Conservation (phyloP, 1,140 invertebrate species). For the Drosophila nigromelanica region DNA sequence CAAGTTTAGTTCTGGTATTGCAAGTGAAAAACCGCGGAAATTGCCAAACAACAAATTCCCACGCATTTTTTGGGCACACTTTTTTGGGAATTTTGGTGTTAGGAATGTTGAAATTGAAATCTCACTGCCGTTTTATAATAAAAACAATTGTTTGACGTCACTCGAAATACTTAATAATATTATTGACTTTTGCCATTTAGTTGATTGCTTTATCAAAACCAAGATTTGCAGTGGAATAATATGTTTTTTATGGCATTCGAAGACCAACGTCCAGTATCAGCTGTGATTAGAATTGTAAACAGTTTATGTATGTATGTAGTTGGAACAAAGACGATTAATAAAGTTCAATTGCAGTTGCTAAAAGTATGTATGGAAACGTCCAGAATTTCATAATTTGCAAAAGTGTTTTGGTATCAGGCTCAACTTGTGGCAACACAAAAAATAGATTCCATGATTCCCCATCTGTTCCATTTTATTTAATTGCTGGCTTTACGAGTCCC, state of each 20-base stretch:
- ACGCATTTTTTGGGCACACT: not conserved
- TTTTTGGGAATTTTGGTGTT: not conserved
- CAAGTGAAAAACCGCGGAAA: not conserved
- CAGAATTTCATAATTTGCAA: slow-evolving; percentile 14
- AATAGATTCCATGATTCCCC: slow-evolving; percentile 4
- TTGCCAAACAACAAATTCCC: not conserved
- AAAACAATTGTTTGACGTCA: no score
- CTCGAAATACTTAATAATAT: no score
- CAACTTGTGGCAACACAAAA: no score
- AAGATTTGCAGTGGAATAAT: slow-evolving; percentile 1
- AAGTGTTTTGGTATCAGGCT: not conserved
- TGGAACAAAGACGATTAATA: slow-evolving; percentile 1
- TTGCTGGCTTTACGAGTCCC: slow-evolving; percentile 35
- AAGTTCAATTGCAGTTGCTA: slow-evolving; percentile 3
- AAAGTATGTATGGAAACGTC: not conserved
- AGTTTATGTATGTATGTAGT: slow-evolving; percentile 6
- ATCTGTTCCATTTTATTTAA: slow-evolving; percentile 2
- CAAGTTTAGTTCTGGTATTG: no score
- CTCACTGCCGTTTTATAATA: not conserved
- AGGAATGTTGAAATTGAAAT: slow-evolving; percentile 3
- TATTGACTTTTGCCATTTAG: no score
- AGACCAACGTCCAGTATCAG: not conserved
- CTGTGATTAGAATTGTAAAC: slow-evolving; percentile 11
- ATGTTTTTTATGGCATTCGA: not conserved
- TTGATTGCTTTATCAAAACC: no score